Conservation (phyloP, 2,888 invertebrate species). For the Elysia crispata region DNA sequence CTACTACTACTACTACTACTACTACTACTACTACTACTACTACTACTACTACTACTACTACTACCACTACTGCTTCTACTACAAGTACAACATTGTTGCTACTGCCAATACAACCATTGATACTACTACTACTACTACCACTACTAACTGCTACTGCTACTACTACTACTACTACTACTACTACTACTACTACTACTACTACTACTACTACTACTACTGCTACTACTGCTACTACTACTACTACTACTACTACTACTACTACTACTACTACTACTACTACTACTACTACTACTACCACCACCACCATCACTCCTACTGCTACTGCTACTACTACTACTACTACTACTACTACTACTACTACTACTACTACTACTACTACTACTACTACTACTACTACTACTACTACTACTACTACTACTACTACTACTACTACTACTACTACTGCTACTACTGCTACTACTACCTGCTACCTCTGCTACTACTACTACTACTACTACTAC, state of each 20-base stretch:
- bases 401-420: constrained; percentile 10
- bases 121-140: neutral
- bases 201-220: constrained; percentile 16
- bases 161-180: constrained; percentile 9
- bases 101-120: neutral
- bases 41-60: neutral
- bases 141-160: neutral
- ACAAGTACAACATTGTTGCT: neutral
- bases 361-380: constrained; percentile 23
- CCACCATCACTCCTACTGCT: no score
- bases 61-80: no score
- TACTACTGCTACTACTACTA: constrained; percentile 13
- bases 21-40: neutral
- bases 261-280: constrained; percentile 5
- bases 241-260: constrained; percentile 23
- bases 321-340: constrained; percentile 9
- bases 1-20: neutral
- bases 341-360: constrained; percentile 9
- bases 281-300: neutral
- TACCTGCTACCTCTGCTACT: neutral
- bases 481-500: constrained; percentile 9
- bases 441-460: constrained; percentile 13
- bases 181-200: constrained; percentile 17
- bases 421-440: constrained; percentile 22
- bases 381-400: constrained; percentile 18